Conservation (phyloP, 2,888 invertebrate genomes). For the Spodoptera exigua region DNA sequence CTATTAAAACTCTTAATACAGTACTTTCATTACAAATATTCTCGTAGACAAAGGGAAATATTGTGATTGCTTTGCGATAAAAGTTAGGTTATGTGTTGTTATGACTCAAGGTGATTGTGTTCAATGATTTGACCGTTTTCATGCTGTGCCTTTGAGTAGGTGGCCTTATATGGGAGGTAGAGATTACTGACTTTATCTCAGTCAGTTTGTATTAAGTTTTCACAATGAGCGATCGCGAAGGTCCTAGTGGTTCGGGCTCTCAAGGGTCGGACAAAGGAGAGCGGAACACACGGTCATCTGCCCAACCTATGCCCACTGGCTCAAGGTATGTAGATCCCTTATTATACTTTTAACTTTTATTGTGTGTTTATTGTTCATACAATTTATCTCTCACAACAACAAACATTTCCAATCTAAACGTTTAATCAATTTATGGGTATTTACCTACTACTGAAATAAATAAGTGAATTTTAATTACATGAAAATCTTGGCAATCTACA, state of each 20-base stretch:
- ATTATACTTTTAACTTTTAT: too few species aligned
- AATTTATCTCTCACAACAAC: too few species aligned
- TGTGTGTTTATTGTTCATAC: too few species aligned
- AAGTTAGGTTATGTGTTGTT: constrained; percentile 80
- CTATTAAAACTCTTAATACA: constrained; percentile 23
- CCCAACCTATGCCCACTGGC: constrained; percentile 78
- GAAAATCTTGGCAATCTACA: too few species aligned
- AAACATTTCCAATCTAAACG: too few species aligned
- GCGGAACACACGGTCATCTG: constrained; percentile 65
- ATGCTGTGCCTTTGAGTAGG: constrained; percentile 68
- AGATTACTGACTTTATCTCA: constrained; percentile 56
- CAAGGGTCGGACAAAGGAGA: constrained; percentile 70
- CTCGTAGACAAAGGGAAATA: constrained; percentile 29
- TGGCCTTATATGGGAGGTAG: constrained; percentile 79
- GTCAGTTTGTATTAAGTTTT: constrained; percentile 66
- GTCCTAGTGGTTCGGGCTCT: constrained; percentile 72
- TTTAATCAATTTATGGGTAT: too few species aligned
- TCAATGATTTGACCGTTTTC: constrained; percentile 76
- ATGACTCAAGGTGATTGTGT: constrained; percentile 74
- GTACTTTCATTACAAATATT: constrained; percentile 33
- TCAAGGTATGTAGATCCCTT: constrained; percentile 68
- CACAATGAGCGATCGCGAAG: constrained; percentile 81
- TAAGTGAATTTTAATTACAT: too few species aligned
- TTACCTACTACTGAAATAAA: too few species aligned
- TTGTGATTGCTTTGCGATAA: constrained; percentile 61